Conservation (phyloP, 1,140 invertebrate genomes). For the Trachymyrmex septentrionalis region DNA sequence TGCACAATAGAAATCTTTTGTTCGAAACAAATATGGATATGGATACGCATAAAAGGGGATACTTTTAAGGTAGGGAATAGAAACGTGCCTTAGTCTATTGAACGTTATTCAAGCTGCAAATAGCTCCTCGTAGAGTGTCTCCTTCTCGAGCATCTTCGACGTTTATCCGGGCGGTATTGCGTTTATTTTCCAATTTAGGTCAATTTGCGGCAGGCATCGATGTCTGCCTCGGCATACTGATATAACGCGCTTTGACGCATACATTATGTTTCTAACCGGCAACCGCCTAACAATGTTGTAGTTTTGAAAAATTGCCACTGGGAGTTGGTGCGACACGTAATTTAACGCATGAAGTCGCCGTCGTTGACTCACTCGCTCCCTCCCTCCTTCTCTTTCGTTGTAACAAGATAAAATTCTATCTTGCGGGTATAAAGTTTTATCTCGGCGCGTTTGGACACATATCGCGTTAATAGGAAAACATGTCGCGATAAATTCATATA, state of each 20-base stretch:
- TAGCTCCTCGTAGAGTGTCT: slow-evolving; percentile 68
- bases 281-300: slow-evolving; percentile 12
- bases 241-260: slow-evolving; percentile 31
- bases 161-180: slow-evolving; percentile 43
- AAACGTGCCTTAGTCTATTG: slow-evolving; percentile 61
- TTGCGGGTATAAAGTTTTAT: slow-evolving; percentile 11
- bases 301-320: slow-evolving; percentile 52
- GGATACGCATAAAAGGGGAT: slow-evolving; percentile 58
- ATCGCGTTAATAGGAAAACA: slow-evolving; percentile 24
- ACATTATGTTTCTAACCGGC: slow-evolving; percentile 42
- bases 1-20: slow-evolving; percentile 59
- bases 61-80: slow-evolving; percentile 55
- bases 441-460: slow-evolving; percentile 18
- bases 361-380: neutral
- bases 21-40: slow-evolving; percentile 61
- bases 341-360: slow-evolving; percentile 50
- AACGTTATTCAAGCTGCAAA: slow-evolving; percentile 70
- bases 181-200: slow-evolving; percentile 75
- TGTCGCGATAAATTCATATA: slow-evolving; percentile 31
- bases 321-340: slow-evolving; percentile 9
- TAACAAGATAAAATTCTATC: slow-evolving; percentile 57
- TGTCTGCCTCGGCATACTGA: neutral
- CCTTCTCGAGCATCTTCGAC: slow-evolving; percentile 59
- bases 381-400: neutral
- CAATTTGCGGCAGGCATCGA: slow-evolving; percentile 66